A percentile compares a stretch with the other conserved stretches of the same genome.
These are phyloP conservation scores for Antechinus stuartii DNA, from an alignment of 2,113 vertebrate genomes.

Conservation along the genomic window DNA sequence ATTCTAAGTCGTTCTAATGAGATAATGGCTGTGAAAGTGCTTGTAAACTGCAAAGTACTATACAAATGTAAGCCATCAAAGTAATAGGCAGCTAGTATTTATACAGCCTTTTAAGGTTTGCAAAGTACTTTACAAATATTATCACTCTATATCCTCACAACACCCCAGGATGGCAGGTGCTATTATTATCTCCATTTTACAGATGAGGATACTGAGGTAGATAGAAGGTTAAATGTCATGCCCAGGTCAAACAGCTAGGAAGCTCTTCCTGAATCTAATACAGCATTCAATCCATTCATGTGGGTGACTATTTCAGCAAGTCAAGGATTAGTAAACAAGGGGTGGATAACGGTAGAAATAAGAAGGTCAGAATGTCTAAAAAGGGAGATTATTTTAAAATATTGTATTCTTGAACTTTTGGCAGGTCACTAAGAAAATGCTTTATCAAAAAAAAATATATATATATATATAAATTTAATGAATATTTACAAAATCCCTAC, in stretches of 20 bases:
- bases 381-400: background rate
- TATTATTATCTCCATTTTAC: background rate
- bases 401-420: constrained; percentile 18
- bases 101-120: background rate
- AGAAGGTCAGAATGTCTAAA: background rate
- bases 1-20: background rate
- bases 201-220: background rate
- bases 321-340: constrained; percentile 6
- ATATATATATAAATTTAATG: background rate
- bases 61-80: background rate
- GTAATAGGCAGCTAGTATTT: background rate
- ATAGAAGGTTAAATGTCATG: background rate
- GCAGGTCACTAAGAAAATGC: constrained; percentile 34
- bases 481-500: constrained; percentile 13
- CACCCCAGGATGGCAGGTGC: background rate
- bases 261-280: background rate
- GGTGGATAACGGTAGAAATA: background rate
- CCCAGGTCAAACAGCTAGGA: background rate
- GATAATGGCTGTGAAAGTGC: background rate
- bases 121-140: background rate
- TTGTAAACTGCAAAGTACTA: background rate
- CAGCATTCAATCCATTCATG: background rate
- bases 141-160: background rate
- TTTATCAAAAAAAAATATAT: background rate
- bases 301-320: background rate